Evolutionary conservation across 2,113 vertebrate species (phyloP), one percentile per base, ranked within the genome.

Genomic region (Vulpes lagopus): DNA sequence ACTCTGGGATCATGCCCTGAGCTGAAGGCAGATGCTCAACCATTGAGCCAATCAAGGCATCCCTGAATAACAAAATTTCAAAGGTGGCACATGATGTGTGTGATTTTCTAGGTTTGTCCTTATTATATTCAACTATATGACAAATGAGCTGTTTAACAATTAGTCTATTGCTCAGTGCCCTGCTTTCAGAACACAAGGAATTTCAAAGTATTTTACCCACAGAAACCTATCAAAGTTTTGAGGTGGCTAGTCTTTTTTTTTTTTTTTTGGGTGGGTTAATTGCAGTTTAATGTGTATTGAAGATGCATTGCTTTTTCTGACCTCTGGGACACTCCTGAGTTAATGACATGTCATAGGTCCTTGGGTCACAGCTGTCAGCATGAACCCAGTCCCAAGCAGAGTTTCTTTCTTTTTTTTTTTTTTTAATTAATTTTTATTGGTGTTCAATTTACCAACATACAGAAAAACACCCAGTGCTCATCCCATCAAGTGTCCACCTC

Each of bases 261-360:
- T n/a, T n/a, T n/a, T n/a, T n/a, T n/a, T n/a, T 79, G 53, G 51
- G 59, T 55, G 32, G n/a, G 35, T 84, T 94, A 92, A 91, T 95
- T 94, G 64, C 59, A 78, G 12, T 91, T 91, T 74, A 89, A 57
- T 0, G 7, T 38, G 71, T 55, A 9, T 84, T 92, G 74, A 89
- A 80, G 57, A 87, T 71, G 23, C 53, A 82, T 95, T 53, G 53
- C 62, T n/a, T 94, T 93, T 94, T 71, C 59, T 92, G 94, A 84
- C 80, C 57, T 71, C 49, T 23, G 10, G 23, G 60, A 78, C 92
- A 59, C 55, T 87, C 59, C 84, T 17, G 27, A 71, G 53, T 90
- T 96, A 95, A 92, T 89, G 74, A 60, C 15, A 30, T 22, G 5
- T 81, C 14, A 12, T 11, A 74, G 89, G 57, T 55, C 71, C 30